Base-by-base conservation (phyloP, 2,797 vertebrate genomes). In the Enteromius treurensis region DNA sequence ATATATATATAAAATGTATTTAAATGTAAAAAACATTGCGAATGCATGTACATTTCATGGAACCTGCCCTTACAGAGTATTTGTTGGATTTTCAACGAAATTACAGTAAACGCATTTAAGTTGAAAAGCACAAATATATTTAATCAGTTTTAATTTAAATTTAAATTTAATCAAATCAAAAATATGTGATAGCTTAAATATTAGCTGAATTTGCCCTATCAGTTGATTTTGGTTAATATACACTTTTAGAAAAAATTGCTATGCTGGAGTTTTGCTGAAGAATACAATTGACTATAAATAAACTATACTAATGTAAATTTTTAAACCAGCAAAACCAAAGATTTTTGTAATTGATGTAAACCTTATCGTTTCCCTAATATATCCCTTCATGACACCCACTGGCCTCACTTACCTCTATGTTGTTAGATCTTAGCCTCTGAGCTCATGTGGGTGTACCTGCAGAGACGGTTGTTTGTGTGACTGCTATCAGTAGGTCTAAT, bases 361-460 rank as follows among this genome's bases (percentile, higher is more conserved):
- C 26, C 47, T 21, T 51, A 53, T 29, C 0, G 26, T 78, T 78
- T 21, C 40, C 19, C 10, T 47, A 19, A 64, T 42, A 62, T 29
- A 47, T 77, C 2, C 6, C 15, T 64, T 77, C 76, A 69, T 53
- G 60, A 62, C 40, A 21, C 19, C 15, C 32, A 32, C 9, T 17
- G 0, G 64, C 81, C 29, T 71, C 6, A 26, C 47, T 68, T 84
- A 80, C 60, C 21, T 42, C 64, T 19, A 42, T 34, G 55, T 40
- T 49, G 40, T 49, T 78, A 80, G 67, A 40, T 55, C 34, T 29
- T 70, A 82, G 32, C 42, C 14, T 75, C 14, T 65, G 37, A 83
- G 53, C 47, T n/a, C 83, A 86, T 85, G 74, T 85, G 68, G 71
- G 67, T 65, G 70, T 82, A 84, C 42, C 64, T 75, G 58, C 79